These are phyloP conservation scores for Eristalinus aeneus DNA, from an alignment of 2,888 invertebrate genomes.

Conservation along the genomic window DNA sequence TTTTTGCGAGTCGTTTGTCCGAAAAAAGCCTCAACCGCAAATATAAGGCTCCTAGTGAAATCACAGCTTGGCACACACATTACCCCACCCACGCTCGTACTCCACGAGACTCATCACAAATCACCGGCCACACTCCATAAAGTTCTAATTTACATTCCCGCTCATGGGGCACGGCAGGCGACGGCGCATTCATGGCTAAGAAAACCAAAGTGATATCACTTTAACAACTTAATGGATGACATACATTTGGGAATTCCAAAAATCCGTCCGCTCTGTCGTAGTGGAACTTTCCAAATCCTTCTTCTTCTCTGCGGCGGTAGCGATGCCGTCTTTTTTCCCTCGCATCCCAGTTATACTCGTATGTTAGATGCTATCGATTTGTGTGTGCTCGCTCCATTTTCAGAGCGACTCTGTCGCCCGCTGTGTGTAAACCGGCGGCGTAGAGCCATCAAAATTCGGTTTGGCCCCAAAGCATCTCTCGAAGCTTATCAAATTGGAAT, in stretches of 20 bases:
- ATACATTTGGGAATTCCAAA: background rate
- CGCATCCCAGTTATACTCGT: background rate
- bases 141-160: background rate
- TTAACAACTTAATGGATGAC: slow-evolving; percentile 1
- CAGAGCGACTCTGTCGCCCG: slow-evolving; percentile 3
- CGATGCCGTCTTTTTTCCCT: background rate
- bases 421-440: slow-evolving; percentile 20
- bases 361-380: background rate
- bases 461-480: slow-evolving; percentile 34
- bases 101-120: background rate
- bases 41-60: background rate
- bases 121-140: background rate
- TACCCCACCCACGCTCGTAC: background rate
- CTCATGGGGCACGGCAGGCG: background rate
- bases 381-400: slow-evolving; percentile 24
- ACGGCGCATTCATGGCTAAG: background rate
- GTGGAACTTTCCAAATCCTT: slow-evolving; percentile 36
- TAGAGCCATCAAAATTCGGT: slow-evolving; percentile 6
- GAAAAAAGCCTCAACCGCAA: too few relatives aligned
- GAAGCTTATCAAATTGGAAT: slow-evolving; percentile 41
- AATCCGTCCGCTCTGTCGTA: background rate
- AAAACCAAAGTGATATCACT: background rate
- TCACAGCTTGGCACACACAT: background rate
- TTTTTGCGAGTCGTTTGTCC: too few relatives aligned
- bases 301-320: background rate